phyloP scores from a whole-genome alignment of 2,888 invertebrate genomes.

The Erpobdella octoculata region DNA sequence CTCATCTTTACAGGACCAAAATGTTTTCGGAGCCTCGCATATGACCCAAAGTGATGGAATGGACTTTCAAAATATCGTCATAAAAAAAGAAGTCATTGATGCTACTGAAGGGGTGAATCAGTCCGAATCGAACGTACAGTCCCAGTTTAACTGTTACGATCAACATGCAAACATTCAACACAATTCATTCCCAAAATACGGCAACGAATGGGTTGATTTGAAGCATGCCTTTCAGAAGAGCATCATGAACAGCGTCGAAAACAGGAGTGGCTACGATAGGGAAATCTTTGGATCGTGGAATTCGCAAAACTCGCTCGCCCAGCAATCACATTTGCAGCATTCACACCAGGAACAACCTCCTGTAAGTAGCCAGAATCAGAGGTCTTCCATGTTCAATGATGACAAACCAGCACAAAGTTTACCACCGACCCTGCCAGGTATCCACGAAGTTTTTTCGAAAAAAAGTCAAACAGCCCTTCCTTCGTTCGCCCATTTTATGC shows the following conservation, averaged over 20 bases:
- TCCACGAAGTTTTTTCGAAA: constrained; percentile 38
- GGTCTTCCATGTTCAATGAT: not conserved
- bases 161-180: not conserved
- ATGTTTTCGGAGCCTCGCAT: not conserved
- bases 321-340: constrained; percentile 3
- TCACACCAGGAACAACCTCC: constrained; percentile 11
- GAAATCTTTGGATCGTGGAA: constrained; percentile 8
- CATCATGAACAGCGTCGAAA: not conserved
- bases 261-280: not conserved
- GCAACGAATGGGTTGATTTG: constrained; percentile 10
- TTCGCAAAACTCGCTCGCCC: not conserved
- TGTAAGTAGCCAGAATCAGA: not conserved
- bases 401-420: constrained; percentile 8
- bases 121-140: not conserved
- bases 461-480: constrained; percentile 33
- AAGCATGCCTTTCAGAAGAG: constrained; percentile 8
- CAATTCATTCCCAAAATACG: not conserved
- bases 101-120: not conserved
- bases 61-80: constrained; percentile 14
- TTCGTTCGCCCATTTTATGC: constrained; percentile 35
- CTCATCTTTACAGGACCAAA: not conserved
- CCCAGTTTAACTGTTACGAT: not conserved
- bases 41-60: constrained; percentile 4
- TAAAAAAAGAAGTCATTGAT: constrained; percentile 25
- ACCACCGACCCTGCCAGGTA: constrained; percentile 34